Conservation (phyloP, 2,797 vertebrate species). For the Channallabes apus region DNA sequence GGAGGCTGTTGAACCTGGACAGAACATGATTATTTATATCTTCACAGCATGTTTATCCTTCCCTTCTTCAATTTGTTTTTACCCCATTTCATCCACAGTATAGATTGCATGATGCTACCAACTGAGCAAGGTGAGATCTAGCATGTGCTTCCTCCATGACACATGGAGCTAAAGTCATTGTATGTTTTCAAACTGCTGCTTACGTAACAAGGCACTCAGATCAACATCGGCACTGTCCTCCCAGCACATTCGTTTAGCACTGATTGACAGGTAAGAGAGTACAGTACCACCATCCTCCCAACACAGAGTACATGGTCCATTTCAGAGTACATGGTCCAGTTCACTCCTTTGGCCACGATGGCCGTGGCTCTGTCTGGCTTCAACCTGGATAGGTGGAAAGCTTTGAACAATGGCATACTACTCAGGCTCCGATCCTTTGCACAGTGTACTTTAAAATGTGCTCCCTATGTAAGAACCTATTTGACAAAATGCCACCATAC, state of each 20-base stretch:
- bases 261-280: neutral
- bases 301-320: neutral
- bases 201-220: neutral
- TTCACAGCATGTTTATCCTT: neutral
- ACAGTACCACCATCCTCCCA: neutral
- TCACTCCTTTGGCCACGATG: neutral
- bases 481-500: too few species aligned
- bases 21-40: neutral
- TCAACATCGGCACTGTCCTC: neutral
- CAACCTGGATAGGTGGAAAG: neutral
- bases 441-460: too few species aligned
- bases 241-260: neutral
- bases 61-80: neutral
- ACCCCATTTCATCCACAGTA: neutral
- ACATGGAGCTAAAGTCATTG: neutral
- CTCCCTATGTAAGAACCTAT: too few species aligned
- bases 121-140: neutral
- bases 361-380: neutral
- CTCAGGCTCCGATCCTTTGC: too few species aligned
- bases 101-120: neutral
- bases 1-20: neutral
- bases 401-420: neutral
- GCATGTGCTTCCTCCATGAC: neutral
- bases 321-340: neutral
- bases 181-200: neutral